A percentile compares a stretch with the other conserved stretches of the same genome.
phyloP scores from a whole-genome alignment of 1,140 invertebrate species.

The Globodera rostochiensis region DNA sequence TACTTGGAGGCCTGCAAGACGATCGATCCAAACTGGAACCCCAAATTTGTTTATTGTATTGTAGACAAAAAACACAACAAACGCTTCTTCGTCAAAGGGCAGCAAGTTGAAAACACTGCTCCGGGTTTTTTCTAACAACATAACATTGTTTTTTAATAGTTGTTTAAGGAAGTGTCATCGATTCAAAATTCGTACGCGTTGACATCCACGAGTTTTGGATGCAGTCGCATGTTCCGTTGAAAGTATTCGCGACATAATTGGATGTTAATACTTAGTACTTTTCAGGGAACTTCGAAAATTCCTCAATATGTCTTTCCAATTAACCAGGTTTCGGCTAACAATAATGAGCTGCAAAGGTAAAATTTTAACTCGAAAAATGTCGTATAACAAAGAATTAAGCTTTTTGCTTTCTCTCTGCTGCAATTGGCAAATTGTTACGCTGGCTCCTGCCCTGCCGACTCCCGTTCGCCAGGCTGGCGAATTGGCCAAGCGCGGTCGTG shows the following conservation, averaged over 20 bases:
- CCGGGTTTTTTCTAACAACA: constrained; percentile 13
- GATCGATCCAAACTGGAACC: not conserved
- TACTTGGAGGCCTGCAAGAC: constrained; percentile 18
- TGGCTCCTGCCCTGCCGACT: constrained; percentile 15
- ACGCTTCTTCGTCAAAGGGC: constrained; percentile 33
- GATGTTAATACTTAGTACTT: not conserved
- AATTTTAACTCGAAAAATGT: not conserved
- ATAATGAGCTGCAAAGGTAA: constrained; percentile 10
- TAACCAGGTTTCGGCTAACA: constrained; percentile 20
- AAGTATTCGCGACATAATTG: not conserved
- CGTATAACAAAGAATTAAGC: constrained; percentile 8
- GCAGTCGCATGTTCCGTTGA: constrained; percentile 29
- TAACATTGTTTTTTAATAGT: not conserved
- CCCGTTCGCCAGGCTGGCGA: constrained; percentile 26
- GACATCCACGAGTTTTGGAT: constrained; percentile 35
- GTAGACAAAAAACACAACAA: constrained; percentile 44
- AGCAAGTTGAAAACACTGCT: constrained; percentile 18
- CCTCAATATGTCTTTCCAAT: constrained; percentile 30
- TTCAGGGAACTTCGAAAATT: constrained; percentile 35
- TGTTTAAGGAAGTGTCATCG: constrained; percentile 11
- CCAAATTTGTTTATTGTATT: constrained; percentile 37
- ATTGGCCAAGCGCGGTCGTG: constrained; percentile 30
- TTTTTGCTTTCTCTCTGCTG: constrained; percentile 27
- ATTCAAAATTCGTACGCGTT: constrained; percentile 24
- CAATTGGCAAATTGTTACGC: constrained; percentile 26